These are phyloP conservation scores for Sinocyclocheilus maitianheensis DNA, from an alignment of 2,113 vertebrate genomes.

Conservation along the genomic window DNA sequence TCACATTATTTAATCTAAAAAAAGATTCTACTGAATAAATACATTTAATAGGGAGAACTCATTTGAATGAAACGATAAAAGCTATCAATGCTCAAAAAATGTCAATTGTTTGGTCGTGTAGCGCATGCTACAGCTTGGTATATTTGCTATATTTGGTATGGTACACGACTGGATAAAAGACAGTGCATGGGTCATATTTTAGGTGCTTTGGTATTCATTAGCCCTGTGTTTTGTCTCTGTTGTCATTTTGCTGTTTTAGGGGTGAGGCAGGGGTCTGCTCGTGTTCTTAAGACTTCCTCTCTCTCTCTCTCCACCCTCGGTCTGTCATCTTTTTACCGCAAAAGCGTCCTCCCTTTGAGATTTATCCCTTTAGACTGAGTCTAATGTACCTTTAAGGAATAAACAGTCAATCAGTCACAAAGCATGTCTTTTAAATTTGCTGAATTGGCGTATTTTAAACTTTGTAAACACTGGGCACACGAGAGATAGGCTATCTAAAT, in stretches of 20 bases:
- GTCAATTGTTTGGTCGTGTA: not conserved
- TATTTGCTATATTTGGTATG: constrained; percentile 63
- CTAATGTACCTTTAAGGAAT: constrained; percentile 12
- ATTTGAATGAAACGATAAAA: not conserved
- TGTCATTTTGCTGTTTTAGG: constrained; percentile 60
- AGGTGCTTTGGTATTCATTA: constrained; percentile 59
- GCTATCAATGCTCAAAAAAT: not conserved
- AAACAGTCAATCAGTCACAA: not conserved
- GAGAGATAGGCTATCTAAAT: too few species aligned
- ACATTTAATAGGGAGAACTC: not conserved
- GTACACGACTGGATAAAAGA: constrained; percentile 46
- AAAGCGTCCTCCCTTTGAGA: constrained; percentile 37
- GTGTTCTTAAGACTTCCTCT: constrained; percentile 53
- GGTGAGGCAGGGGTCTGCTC: constrained; percentile 55
- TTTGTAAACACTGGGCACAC: not conserved
- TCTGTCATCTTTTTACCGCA: constrained; percentile 51
- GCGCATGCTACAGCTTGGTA: constrained; percentile 24
- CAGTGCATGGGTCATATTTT: constrained; percentile 52
- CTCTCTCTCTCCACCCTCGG: constrained; percentile 46
- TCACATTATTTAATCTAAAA: not conserved
- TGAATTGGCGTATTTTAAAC: not conserved
- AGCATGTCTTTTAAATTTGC: not conserved
- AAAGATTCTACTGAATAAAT: not conserved
- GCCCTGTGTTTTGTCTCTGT: constrained; percentile 65
- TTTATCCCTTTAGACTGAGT: constrained; percentile 26